Conservation (phyloP, 2,797 vertebrate genomes). For the Lophius americanus region DNA sequence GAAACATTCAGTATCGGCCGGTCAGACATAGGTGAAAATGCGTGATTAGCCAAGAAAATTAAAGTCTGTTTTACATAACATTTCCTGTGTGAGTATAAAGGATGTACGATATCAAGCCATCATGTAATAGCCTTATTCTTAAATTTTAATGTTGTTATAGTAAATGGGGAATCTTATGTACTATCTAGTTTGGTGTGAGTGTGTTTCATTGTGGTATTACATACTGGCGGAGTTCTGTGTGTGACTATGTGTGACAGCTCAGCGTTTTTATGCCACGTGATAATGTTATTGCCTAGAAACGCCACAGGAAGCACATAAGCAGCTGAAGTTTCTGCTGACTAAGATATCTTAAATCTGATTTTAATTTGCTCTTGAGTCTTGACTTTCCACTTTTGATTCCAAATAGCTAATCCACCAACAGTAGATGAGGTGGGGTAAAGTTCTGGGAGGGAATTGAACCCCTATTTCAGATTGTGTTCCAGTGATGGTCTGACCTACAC, state of each 20-base stretch:
- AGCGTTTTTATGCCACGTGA: conserved; percentile 12
- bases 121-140: too few relatives aligned
- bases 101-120: too few relatives aligned
- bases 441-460: too few relatives aligned
- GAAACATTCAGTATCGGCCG: too few relatives aligned
- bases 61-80: too few relatives aligned
- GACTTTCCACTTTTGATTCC: conserved; percentile 10
- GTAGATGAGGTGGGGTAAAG: conserved; percentile 13
- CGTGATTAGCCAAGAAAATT: too few relatives aligned
- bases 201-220: conserved; percentile 10
- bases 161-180: neutral
- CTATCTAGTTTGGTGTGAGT: neutral
- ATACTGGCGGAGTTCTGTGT: conserved; percentile 1
- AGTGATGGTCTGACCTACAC: too few relatives aligned
- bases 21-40: too few relatives aligned
- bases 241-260: conserved; percentile 11
- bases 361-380: conserved; percentile 60
- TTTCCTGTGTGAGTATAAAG: too few relatives aligned
- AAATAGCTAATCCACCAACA: conserved; percentile 25
- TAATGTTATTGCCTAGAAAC: conserved; percentile 22
- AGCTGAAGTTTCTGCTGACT: conserved; percentile 42
- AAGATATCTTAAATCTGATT: conserved; percentile 54
- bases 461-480: too few relatives aligned
- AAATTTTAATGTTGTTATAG: neutral
- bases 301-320: neutral